Base-by-base conservation (phyloP, 2,888 invertebrate genomes). In the Drosophila atroscutellata region DNA sequence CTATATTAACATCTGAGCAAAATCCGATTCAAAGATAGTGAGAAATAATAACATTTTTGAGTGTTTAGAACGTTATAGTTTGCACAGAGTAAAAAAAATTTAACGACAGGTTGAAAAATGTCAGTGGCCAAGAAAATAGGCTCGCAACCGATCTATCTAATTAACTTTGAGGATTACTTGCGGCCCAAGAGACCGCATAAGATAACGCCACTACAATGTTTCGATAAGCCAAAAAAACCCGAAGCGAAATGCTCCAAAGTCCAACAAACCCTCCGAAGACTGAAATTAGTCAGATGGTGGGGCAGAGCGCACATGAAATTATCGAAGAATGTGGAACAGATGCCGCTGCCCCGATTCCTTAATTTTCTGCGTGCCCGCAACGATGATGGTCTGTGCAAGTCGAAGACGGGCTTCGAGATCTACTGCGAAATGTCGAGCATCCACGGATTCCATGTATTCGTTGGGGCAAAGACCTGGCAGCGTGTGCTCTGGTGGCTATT, bases 401-500 rank as follows among this genome's bases (percentile, higher is more conserved):
- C 83, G 0, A 91, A 91, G 55, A 83, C 91, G 0, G 88, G 88
- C n/a, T 92, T 92, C 39, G 91, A 92, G 54, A 89, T 91, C 66
- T 92, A 92, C 47, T 92, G 92, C 36, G 91, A 92, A 66, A 79
- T 92, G 76, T 85, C 92, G 11, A 92, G 92, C 64, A 90, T 92
- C 18, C 92, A 92, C 72, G 92, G 92, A 0, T 91, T 92, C 58
- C 78, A 81, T 2, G 81, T 91, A 62, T 91, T 92, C 45, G 86
- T 88, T 4, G 85, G 76, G 2, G 91, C 91, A 18, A 81, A 85
- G 15, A 88, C 88, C 6, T 90, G 84, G 79, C 92, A 92, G 57
- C 80, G 89, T 9, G 74, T 91, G 6, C 77, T 89, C 39, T 96
- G 96, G 96, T 94, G 93, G 2, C 56, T 94, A 0, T 93, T 95